Evolutionary conservation across 2,113 vertebrate species (phyloP), one percentile per base, ranked within the genome.

Genomic region (Sceloporus undulatus): DNA sequence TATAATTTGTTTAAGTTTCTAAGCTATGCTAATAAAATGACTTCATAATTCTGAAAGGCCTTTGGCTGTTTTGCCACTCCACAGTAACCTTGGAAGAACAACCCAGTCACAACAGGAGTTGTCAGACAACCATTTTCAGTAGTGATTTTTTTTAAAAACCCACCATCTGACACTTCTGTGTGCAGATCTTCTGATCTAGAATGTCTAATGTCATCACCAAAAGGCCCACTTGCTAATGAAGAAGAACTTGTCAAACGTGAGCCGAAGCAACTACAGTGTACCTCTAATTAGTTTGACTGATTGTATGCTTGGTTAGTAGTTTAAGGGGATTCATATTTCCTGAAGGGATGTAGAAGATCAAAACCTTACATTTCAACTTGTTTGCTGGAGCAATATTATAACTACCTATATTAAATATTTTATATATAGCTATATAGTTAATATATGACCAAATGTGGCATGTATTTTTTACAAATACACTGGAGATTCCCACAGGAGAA

Each of bases 191-290:
- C 62, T 79, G 59, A 82, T 38, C 80, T 21, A 62, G n/a, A 56
- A 68, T 0, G 0, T 82, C 70, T 71, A 90, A 87, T 84, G 70
- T 62, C 86, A 87, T 77, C 80, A 62, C 76, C 42, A 83, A 42
- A 85, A 79, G 56, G 71, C 88, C 80, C 85, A 40, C 80, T 80
- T 82, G 6, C 76, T 62, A 65, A 89, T 90, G 74, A 70, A 75
- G 88, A 70, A 73, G 86, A 87, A 94, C 16, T 76, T 92, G 92
- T 90, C 95, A 95, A 71, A 13, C 42, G 88, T 65, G 59, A 62
- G 79, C 82, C 91, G 90, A 82, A 81, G 68, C 40, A 81, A 74
- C 27, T 42, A 48, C 48, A 79, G 82, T 76, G 71, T 10, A 82
- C 52, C 0, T 3, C 66, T 91, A 84, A 87, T 92, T 87, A 87